Base-by-base conservation (phyloP, 2,113 vertebrate genomes). In the Craseonycteris thonglongyai region DNA sequence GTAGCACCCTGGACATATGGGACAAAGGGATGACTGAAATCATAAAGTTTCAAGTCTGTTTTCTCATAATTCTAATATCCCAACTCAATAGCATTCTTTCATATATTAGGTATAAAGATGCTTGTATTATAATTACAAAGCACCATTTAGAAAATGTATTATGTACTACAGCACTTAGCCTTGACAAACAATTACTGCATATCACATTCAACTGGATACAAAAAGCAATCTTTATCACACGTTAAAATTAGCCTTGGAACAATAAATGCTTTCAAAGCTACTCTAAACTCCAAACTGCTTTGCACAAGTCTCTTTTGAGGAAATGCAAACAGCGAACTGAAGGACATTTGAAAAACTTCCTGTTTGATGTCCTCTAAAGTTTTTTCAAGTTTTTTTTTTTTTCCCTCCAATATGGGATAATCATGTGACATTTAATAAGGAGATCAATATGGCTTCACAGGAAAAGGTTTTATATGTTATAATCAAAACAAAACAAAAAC, bases 231-330 rank as follows among this genome's bases (percentile, higher is more conserved):
- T 98, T 97, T 96, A 97, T 95, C 96, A 96, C 97, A 98, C 97
- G 98, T 98, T 98, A 98, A 98, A 98, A 98, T 98, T 98, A 98
- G 96, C 96, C 93, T 97, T 97, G 75, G 97, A 98, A 98, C 98
- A 98, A 98, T 98, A 97, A 97, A 96, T 91, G 94, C 95, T 98
- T 98, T 98, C 97, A 97, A 90, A 97, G 96, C 97, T 96, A 97
- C 97, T 97, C 96, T 96, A 96, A 98, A 98, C 97, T 96, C 96
- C 96, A 95, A 93, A 96, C 97, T 96, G 96, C 93, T 98, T 97
- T 96, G 75, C 93, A 96, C 92, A 84, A 96, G 91, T 94, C 97
- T 97, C 96, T 97, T 96, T 76, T 91, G 91, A 95, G 81, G 81
- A 84, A 96, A 72, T 68, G 68, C 88, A 90, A 87, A 86, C 97